Conservation (phyloP, 2,113 vertebrate species). For the Eolophus roseicapilla region DNA sequence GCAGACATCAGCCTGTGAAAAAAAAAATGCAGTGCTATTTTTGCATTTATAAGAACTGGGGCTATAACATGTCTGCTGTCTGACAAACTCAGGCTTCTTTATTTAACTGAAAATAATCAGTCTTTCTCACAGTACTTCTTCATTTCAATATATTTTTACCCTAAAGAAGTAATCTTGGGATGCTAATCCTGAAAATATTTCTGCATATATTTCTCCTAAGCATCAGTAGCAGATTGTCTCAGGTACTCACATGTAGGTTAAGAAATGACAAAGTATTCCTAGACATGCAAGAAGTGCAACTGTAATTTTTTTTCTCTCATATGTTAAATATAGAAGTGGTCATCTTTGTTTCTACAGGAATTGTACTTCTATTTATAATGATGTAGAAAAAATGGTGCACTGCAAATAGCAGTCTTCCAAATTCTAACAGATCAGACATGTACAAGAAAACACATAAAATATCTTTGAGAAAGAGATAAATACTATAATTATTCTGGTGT, state of each 20-base stretch:
- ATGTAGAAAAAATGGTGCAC: background rate
- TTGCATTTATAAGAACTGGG: background rate
- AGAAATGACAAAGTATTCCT: background rate
- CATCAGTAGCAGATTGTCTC: background rate
- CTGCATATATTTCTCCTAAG: background rate
- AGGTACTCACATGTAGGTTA: background rate
- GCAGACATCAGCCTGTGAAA: background rate
- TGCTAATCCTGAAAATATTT: background rate
- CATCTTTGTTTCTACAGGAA: background rate
- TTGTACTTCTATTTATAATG: background rate
- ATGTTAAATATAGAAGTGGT: background rate
- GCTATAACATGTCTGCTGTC: background rate
- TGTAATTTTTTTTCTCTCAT: background rate
- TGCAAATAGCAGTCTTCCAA: background rate
- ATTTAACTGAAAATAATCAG: background rate
- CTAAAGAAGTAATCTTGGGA: background rate
- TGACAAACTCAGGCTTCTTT: background rate
- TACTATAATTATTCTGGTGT: background rate
- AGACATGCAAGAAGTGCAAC: background rate
- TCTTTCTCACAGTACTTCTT: background rate
- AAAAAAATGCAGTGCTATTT: conserved; percentile 1
- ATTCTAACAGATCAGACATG: background rate
- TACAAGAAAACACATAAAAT: background rate
- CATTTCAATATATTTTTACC: background rate
- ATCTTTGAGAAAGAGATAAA: background rate